Percentiles rank a stretch among this genome's conserved stretches.
Conservation (phyloP, 2,888 invertebrate genomes). For the Ichneumon xanthorius region DNA sequence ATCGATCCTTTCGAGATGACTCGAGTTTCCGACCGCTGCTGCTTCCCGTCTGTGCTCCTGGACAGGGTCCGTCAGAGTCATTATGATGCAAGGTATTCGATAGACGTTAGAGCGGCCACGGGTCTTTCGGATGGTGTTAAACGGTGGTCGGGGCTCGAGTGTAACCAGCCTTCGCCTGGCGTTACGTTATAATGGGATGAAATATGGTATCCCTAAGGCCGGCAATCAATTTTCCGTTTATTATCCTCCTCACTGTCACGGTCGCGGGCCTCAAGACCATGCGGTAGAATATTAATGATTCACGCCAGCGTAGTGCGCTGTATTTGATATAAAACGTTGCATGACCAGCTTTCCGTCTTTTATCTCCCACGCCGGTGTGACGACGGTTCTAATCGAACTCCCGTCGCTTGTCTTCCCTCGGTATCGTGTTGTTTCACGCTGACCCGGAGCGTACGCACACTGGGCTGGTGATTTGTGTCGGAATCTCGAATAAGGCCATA, state of each 20-base stretch:
- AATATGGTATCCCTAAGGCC: not conserved
- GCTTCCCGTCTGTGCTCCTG: slow-evolving; percentile 25
- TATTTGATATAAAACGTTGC: not conserved
- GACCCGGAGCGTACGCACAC: slow-evolving; percentile 6
- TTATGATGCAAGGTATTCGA: slow-evolving; percentile 33
- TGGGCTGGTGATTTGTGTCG: slow-evolving; percentile 11
- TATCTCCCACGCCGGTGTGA: not conserved
- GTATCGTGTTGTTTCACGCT: not conserved
- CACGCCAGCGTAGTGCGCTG: not conserved
- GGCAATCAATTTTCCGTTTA: slow-evolving; percentile 31
- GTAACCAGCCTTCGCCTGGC: slow-evolving; percentile 16
- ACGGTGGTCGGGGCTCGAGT: slow-evolving; percentile 29
- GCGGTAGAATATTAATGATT: slow-evolving; percentile 10
- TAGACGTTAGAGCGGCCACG: slow-evolving; percentile 28
- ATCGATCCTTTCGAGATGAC: slow-evolving; percentile 54
- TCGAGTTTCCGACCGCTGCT: slow-evolving; percentile 35
- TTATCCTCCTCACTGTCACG: slow-evolving; percentile 40
- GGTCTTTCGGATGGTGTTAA: slow-evolving; percentile 39
- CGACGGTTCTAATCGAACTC: not conserved
- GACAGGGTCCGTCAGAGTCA: slow-evolving; percentile 35
- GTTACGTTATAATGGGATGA: slow-evolving; percentile 8
- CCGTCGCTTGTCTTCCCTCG: not conserved
- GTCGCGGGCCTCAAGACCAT: slow-evolving; percentile 32
- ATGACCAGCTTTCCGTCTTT: not conserved
- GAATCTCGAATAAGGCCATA: slow-evolving; percentile 12